Evolutionary conservation across 2,888 invertebrate genomes (phyloP).

Genomic region (Leptopterna dolabrata): DNA sequence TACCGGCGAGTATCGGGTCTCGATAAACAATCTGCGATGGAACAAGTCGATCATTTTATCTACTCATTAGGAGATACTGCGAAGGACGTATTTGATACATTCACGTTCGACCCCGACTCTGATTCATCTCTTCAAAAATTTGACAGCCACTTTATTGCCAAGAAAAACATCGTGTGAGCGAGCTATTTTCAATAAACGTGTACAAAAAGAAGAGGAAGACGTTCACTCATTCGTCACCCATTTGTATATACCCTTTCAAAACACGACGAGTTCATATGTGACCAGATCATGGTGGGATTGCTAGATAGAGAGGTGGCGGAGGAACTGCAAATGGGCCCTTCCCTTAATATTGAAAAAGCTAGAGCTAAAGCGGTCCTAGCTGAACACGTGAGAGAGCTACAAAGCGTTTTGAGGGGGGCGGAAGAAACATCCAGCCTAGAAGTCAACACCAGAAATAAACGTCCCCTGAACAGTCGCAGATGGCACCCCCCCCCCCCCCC

Average conservation of each 20-base stretch:
- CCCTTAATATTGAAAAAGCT: background rate
- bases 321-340: background rate
- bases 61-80: slow-evolving; percentile 10
- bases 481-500: no score
- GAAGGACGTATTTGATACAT: background rate
- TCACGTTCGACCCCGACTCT: background rate
- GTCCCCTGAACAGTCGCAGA: no score
- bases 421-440: no score
- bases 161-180: background rate
- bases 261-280: background rate
- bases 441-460: no score
- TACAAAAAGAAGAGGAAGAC: background rate
- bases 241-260: background rate
- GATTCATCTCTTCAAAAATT: no score
- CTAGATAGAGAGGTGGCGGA: background rate
- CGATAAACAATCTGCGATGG: background rate
- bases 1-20: slow-evolving; percentile 19
- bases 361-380: no score
- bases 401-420: no score
- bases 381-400: no score
- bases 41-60: slow-evolving; percentile 23
- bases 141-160: background rate
- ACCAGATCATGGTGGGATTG: background rate
- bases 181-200: no score
- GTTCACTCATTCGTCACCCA: background rate